phyloP scores from a whole-genome alignment of 2,113 vertebrate genomes.

The Eolophus roseicapilla region DNA sequence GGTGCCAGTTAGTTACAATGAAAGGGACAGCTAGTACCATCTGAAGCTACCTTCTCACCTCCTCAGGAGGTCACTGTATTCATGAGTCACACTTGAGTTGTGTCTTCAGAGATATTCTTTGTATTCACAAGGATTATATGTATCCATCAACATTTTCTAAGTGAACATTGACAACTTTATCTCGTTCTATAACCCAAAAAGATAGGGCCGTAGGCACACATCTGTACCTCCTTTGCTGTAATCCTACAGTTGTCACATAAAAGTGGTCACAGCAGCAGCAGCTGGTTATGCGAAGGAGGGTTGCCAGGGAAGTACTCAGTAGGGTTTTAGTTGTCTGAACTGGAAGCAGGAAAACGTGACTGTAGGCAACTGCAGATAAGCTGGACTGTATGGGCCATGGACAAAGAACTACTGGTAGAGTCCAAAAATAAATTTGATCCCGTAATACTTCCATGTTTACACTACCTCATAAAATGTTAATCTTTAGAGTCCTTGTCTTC shows the following conservation, averaged over 20 bases:
- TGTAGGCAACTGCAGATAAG: background rate
- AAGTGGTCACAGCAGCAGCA: background rate
- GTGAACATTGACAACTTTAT: background rate
- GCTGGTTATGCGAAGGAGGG: background rate
- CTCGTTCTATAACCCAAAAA: background rate
- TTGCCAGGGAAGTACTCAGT: background rate
- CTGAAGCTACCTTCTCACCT: background rate
- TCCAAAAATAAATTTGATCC: background rate
- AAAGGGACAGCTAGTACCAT: background rate
- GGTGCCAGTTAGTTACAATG: background rate
- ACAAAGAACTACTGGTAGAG: background rate
- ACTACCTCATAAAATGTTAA: background rate
- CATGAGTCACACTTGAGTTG: background rate
- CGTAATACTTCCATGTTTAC: background rate
- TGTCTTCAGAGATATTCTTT: background rate
- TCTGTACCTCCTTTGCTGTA: background rate
- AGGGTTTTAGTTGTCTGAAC: background rate
- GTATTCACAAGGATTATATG: background rate
- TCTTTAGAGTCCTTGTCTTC: background rate
- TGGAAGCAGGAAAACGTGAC: background rate
- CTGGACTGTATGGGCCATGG: background rate
- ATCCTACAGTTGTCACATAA: background rate
- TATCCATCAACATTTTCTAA: background rate
- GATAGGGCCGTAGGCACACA: background rate
- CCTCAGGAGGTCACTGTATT: background rate